phyloP scores from a whole-genome alignment of 2,888 invertebrate species.

The Stratiomys singularior region DNA sequence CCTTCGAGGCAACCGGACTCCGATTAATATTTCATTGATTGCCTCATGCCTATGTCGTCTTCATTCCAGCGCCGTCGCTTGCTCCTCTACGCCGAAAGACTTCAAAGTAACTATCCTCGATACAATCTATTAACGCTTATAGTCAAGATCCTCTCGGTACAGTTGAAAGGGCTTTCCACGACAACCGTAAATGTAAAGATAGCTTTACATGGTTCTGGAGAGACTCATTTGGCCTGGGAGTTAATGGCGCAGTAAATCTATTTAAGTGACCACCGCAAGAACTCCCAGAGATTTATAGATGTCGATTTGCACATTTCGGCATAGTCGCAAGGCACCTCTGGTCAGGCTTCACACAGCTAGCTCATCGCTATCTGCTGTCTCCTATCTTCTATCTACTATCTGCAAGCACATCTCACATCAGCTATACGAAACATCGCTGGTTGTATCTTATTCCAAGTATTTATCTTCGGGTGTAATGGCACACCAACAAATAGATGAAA shows the following conservation, averaged over 20 bases:
- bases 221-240: slow-evolving; percentile 28
- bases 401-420: not conserved
- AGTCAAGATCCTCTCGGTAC: not conserved
- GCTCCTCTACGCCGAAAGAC: not conserved
- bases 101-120: not conserved
- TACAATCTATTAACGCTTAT: not conserved
- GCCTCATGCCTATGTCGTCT: not conserved
- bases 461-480: slow-evolving; percentile 12
- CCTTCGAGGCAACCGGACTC: not conserved
- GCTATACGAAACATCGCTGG: slow-evolving; percentile 28
- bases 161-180: not conserved
- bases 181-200: not conserved
- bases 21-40: not conserved
- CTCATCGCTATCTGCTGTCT: no score
- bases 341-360: not conserved
- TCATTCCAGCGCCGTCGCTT: not conserved
- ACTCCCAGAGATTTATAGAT: slow-evolving; percentile 38
- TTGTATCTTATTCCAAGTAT: slow-evolving; percentile 29
- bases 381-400: no score
- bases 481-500: slow-evolving; percentile 13
- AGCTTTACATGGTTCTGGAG: not conserved
- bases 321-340: not conserved
- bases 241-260: slow-evolving; percentile 42
- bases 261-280: slow-evolving; percentile 36
- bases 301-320: slow-evolving; percentile 30